A percentile compares a stretch with the other conserved stretches of the same genome.
phyloP scores from a whole-genome alignment of 2,797 vertebrate species.

The Gadopsis marmoratus region DNA sequence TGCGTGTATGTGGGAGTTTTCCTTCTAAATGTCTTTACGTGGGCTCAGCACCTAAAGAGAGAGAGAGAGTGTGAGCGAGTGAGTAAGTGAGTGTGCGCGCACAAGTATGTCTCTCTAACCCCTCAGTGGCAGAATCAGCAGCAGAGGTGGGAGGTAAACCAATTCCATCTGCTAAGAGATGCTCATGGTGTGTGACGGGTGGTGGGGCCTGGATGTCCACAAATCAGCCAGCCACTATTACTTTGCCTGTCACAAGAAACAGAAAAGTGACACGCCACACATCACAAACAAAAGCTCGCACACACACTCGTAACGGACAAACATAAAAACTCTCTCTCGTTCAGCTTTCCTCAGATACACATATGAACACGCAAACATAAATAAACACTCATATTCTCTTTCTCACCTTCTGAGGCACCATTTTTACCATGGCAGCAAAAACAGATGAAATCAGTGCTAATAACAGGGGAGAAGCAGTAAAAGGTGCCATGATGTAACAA shows the following conservation, averaged over 20 bases:
- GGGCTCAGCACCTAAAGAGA: not conserved
- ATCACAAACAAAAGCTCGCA: constrained; percentile 3
- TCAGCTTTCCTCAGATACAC: not conserved
- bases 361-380: constrained; percentile 14
- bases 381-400: constrained; percentile 5
- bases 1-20: constrained; percentile 9
- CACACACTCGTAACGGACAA: not conserved
- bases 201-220: not conserved
- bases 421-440: constrained; percentile 36
- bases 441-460: constrained; percentile 58
- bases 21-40: not conserved
- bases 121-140: constrained; percentile 27
- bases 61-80: not conserved
- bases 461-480: constrained; percentile 45
- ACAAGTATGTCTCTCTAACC: constrained; percentile 5
- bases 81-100: not conserved
- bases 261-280: constrained; percentile 11
- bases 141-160: constrained; percentile 47
- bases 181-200: constrained; percentile 34
- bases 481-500: constrained; percentile 68
- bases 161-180: constrained; percentile 38
- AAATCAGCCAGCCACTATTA: constrained; percentile 20
- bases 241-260: constrained; percentile 20
- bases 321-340: not conserved
- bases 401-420: constrained; percentile 8